Evolutionary conservation across 2,888 invertebrate species (phyloP).

Genomic region (Helleia helle): DNA sequence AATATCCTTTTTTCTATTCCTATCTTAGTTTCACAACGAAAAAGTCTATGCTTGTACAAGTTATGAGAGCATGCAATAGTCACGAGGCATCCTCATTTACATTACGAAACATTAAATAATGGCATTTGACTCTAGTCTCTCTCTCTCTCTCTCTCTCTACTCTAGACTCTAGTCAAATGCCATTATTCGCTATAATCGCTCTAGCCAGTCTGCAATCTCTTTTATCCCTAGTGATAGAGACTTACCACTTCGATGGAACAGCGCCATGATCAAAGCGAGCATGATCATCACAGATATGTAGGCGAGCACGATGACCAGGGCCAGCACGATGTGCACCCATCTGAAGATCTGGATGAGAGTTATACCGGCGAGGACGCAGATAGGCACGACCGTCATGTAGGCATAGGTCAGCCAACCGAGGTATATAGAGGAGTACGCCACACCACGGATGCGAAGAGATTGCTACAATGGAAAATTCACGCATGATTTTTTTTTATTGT

Average conservation of each 20-base stretch:
- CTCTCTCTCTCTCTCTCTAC: too few relatives aligned
- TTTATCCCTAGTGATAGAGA: slow-evolving; percentile 11
- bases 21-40: too few relatives aligned
- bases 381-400: slow-evolving; percentile 42
- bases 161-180: too few relatives aligned
- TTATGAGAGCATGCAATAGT: too few relatives aligned
- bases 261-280: slow-evolving; percentile 49
- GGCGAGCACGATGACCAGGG: slow-evolving; percentile 36
- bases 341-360: slow-evolving; percentile 52
- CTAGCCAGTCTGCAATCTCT: too few relatives aligned
- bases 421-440: slow-evolving; percentile 44
- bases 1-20: too few relatives aligned
- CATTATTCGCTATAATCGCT: background rate
- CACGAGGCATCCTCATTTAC: too few relatives aligned
- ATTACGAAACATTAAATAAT: too few relatives aligned
- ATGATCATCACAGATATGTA: slow-evolving; percentile 50
- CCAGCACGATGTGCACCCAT: slow-evolving; percentile 50
- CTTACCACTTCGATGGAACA: slow-evolving; percentile 48
- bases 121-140: too few relatives aligned
- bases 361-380: slow-evolving; percentile 40
- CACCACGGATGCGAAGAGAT: slow-evolving; percentile 42
- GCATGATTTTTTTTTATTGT: too few relatives aligned
- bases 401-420: slow-evolving; percentile 47
- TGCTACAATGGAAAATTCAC: slow-evolving; percentile 29
- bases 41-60: too few relatives aligned